Evolutionary conservation across 2,797 vertebrate species (phyloP).

Genomic region (Psittacula derbiana): DNA sequence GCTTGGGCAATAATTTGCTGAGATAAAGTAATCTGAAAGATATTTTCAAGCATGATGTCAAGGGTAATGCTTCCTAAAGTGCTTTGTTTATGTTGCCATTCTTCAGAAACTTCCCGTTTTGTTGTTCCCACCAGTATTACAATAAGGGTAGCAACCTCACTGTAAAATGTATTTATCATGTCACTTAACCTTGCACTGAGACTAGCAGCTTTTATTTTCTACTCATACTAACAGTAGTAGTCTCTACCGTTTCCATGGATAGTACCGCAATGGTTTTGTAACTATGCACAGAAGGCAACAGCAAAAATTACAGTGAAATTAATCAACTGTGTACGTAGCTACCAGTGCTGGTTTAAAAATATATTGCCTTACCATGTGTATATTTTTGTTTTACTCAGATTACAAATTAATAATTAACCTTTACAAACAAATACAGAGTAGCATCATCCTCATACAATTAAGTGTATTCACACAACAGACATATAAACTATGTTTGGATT

Average conservation of each 20-base stretch:
- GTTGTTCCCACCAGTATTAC: conserved; percentile 3
- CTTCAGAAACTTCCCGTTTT: background rate
- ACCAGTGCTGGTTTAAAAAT: background rate
- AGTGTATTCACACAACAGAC: background rate
- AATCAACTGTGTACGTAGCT: background rate
- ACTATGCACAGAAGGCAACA: background rate
- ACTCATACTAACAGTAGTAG: background rate
- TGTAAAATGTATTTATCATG: background rate
- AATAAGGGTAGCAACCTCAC: background rate
- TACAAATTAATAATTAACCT: background rate
- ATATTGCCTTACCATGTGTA: background rate
- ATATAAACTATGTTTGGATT: background rate
- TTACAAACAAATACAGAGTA: background rate
- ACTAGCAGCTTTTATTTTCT: conserved; percentile 40
- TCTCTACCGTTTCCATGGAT: background rate
- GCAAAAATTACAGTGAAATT: background rate
- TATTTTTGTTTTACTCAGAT: background rate
- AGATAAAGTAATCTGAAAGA: background rate
- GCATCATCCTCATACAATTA: background rate
- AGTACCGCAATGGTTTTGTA: background rate
- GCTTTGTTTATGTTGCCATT: background rate
- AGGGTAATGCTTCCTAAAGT: conserved; percentile 16
- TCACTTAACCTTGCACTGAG: conserved; percentile 1
- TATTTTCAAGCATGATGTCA: background rate
- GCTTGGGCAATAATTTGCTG: background rate